Evolutionary conservation across 2,113 vertebrate species (phyloP), one percentile per base, ranked within the genome.

Genomic region (Corynorhinus townsendii): DNA sequence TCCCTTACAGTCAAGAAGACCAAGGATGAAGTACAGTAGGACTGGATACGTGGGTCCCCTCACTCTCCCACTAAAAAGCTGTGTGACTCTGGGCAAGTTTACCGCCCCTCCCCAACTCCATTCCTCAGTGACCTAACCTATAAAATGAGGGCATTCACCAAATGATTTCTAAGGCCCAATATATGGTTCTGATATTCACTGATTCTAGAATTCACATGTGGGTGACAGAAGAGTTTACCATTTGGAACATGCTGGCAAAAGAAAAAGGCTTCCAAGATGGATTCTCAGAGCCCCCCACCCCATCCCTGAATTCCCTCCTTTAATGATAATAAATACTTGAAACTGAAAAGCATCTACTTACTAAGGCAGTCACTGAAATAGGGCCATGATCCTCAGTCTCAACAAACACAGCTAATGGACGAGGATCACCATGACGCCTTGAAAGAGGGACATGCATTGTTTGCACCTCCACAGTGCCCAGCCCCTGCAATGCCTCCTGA

Each of bases 131-230:
- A 68, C 43, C 43, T 69, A 56, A 4, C 52, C 43, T 40, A 5
- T 68, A 84, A 83, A 92, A 17, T n/a, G 26, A 77, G 17, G 64
- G 56, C 11, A 24, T 62, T 80, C 56, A 80, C 77, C 52, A 47
- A 66, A 66, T 54, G 43, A 52, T 54, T 43, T 85, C 82, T 19
- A 54, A 85, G 47, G 82, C 71, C 73, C 77, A 82, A 28, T 24
- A 62, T 8, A 15, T 2, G 45, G 2, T 14, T 14, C 14, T 64
- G 77, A 15, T 22, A 26, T 38, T 68, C 45, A 11, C 20, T 82
- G 90, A 95, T 76, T 93, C 95, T 85, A 56, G 86, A 94, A 96
- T 71, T 79, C 47, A 15, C 11, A 10, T 1, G 35, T 94, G 43
- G 43, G 30, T 72, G 62, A 79, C 35, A 14, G 91, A 82, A 76